Base-by-base conservation (phyloP, 2,888 invertebrate species). In the Andrena bicolor region DNA sequence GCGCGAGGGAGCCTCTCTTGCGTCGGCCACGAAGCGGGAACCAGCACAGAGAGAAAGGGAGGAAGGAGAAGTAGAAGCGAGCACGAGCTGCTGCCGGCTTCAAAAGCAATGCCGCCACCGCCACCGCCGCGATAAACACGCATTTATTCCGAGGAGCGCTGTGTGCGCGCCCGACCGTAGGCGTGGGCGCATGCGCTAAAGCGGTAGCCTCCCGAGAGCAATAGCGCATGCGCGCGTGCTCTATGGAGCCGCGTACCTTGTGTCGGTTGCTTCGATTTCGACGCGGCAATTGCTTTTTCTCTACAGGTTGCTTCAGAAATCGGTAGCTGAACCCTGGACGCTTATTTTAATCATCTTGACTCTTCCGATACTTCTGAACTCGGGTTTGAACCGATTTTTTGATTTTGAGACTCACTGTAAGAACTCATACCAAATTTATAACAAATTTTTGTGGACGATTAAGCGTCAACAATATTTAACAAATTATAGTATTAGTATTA, bases 51-150 rank as follows among this genome's bases (percentile, higher is more conserved):
- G 49, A 58, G 68, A 69, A 61, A 23, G 68, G 65, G 61, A 48
- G 26, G 23, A 69, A 63, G 76, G 76, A 69, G 68, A 69, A 68
- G 70, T 48, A 71, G 69, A 23, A 66, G 75, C 77, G 56, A 84
- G 84, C 87, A 83, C 86, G 87, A 84, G 86, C 87, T 82, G 82
- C 78, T 80, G 83, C 83, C 86, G 83, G 87, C 88, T 88, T 92
- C 92, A 92, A 92, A 92, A 92, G 92, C 90, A 76, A 86, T 89
- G 91, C 90, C 91, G 92, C 91, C 91, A 90, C 91, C 90, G 91
- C 89, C 91, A 90, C 91, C 89, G 90, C 89, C 90, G 91, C 92
- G 91, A 92, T 92, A 92, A 91, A 91, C 92, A 91, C 91, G 91
- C 92, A 92, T 92, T 92, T 91, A 91, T 92, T 91, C 88, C 81